These are phyloP conservation scores for Hydropsyche betteni DNA, from an alignment of 2,888 invertebrate species.

Conservation along the genomic window DNA sequence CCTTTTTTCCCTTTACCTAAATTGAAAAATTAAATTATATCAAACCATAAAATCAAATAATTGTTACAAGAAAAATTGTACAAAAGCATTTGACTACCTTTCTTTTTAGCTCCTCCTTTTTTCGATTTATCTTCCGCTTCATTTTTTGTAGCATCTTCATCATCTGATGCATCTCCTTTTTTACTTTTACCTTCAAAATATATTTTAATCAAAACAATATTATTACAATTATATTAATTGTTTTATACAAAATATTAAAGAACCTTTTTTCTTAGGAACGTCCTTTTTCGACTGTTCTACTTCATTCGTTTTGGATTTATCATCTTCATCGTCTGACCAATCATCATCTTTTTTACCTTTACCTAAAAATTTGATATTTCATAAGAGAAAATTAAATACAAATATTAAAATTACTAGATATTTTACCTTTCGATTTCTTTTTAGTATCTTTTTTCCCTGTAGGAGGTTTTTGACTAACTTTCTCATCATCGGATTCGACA, in stretches of 20 bases:
- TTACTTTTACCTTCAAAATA: constrained; percentile 60
- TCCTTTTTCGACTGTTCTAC: constrained; percentile 8
- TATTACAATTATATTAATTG: too few relatives aligned
- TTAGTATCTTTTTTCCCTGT: constrained; percentile 59
- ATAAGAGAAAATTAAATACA: constrained; percentile 54
- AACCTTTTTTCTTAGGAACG: constrained; percentile 22
- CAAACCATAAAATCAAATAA: constrained; percentile 1
- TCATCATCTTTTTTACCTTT: constrained; percentile 61
- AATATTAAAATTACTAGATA: neutral
- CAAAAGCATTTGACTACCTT: constrained; percentile 58
- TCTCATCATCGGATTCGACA: constrained; percentile 60
- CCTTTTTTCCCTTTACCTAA: constrained; percentile 58
- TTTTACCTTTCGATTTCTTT: constrained; percentile 58
- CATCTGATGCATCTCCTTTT: constrained; percentile 56
- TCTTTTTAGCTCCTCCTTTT: constrained; percentile 58
- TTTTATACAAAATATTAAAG: too few relatives aligned
- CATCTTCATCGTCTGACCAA: constrained; percentile 63
- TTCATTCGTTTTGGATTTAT: constrained; percentile 36
- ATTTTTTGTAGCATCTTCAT: constrained; percentile 57
- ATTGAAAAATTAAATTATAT: constrained; percentile 21
- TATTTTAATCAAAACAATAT: constrained; percentile 26
- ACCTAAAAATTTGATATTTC: constrained; percentile 53
- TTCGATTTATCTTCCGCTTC: constrained; percentile 58
- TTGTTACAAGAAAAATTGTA: constrained; percentile 23
- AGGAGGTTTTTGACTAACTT: constrained; percentile 58